A percentile compares a stretch with the other conserved stretches of the same genome.
phyloP scores from a whole-genome alignment of 2,888 invertebrate species.

The Dryococelus australis region DNA sequence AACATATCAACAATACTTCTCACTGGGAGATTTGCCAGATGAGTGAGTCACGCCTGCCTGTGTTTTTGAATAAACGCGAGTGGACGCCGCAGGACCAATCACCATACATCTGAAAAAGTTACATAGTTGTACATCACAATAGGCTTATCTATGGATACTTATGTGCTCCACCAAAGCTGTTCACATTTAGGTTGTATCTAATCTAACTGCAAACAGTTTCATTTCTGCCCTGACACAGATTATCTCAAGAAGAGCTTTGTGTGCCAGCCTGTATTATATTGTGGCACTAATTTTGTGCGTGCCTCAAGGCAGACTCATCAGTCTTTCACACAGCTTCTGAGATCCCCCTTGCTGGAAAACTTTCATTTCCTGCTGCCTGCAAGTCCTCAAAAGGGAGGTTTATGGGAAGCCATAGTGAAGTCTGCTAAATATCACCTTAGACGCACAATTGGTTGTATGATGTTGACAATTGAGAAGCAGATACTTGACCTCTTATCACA shows the following conservation, averaged over 20 bases:
- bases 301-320: neutral
- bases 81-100: too few species aligned
- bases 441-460: neutral
- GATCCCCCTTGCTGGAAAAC: neutral
- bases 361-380: neutral
- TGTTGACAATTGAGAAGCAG: too few species aligned
- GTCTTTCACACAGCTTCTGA: neutral
- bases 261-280: neutral
- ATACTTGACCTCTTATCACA: too few species aligned
- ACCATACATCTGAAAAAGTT: too few species aligned
- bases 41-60: too few species aligned
- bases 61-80: too few species aligned
- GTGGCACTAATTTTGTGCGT: neutral
- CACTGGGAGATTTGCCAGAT: too few species aligned
- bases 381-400: neutral
- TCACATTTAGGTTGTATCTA: neutral
- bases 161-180: too few species aligned
- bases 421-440: neutral
- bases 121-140: too few species aligned
- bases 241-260: neutral
- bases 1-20: neutral
- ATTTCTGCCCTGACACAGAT: neutral
- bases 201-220: neutral
- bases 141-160: too few species aligned
- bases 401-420: neutral